A percentile compares a stretch with the other conserved stretches of the same genome.
Conservation (phyloP, 2,888 invertebrate genomes). For the Hyalella azteca region DNA sequence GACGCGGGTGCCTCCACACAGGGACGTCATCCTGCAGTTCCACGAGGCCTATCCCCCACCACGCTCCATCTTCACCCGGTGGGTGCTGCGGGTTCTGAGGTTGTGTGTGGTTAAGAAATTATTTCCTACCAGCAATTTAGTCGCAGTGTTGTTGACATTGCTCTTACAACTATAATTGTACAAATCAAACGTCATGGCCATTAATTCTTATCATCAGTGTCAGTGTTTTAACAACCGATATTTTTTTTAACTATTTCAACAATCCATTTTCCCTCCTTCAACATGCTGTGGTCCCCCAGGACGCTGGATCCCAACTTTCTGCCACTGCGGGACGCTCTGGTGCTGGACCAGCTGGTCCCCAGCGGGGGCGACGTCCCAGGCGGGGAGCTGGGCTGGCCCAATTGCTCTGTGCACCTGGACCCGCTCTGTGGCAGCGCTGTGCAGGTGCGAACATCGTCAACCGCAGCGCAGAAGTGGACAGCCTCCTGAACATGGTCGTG, state of each 20-base stretch:
- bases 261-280: background rate
- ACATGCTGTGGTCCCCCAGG: conserved; percentile 16
- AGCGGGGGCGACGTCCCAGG: background rate
- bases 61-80: background rate
- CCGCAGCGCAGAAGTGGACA: background rate
- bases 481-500: conserved; percentile 42
- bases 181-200: too few species aligned
- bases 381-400: background rate
- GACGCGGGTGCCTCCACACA: conserved; percentile 5
- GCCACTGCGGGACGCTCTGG: conserved; percentile 38
- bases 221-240: too few species aligned
- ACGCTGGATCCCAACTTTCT: conserved; percentile 19
- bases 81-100: background rate
- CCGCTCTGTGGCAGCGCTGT: background rate
- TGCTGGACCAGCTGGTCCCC: background rate
- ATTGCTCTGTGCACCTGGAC: background rate
- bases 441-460: background rate
- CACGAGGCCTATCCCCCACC: background rate
- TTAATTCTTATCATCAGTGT: too few species aligned
- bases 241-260: too few species aligned
- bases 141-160: too few species aligned
- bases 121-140: too few species aligned
- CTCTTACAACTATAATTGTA: too few species aligned
- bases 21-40: background rate
- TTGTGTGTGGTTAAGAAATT: background rate